Base-by-base conservation (phyloP, 2,888 invertebrate genomes). In the Stramonita haemastoma region DNA sequence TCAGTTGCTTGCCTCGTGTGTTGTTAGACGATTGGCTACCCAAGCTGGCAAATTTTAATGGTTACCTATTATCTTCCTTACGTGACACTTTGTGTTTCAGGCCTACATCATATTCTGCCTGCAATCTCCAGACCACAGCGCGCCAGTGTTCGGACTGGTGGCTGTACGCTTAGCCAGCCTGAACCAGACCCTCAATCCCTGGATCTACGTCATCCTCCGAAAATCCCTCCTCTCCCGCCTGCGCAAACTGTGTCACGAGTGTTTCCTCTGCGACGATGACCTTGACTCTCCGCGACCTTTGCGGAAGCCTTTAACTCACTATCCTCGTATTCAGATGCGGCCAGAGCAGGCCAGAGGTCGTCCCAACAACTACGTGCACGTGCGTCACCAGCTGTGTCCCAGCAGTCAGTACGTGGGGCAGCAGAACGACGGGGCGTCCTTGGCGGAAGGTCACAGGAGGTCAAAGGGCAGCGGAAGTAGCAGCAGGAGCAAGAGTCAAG, bases 121-220 rank as follows among this genome's bases (percentile, higher is more conserved):
- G 73, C 79, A 87, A 84, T 93, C 93, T 84, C 93, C 93, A 0
- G 94, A 94, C 0, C 91, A 93, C 11, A 92, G 91, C 0, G 94
- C 95, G 84, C 93, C 93, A 36, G 89, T 91, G 0, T 92, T 92
- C 26, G 96, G 96, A 89, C 92, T 96, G 66, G 91, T 95, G 32
- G 94, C 94, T 46, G 93, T 96, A 1, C 94, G 95, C 5, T 91
- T 96, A 90, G 96, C 95, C 34, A 94, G 95, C 88, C 94, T 95
- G 57, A 96, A 96, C 91, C 96, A 96, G 91, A 95, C 96, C 86
- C 94, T 96, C 32, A 96, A 96, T 90, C 96, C 96, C 2, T 96
- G 96, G 96, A 93, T 96, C 26, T 96, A 96, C 92, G 96, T 96
- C 90, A 93, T 96, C 32, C 94, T 96, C 77, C 91, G 96, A 86